Conservation (phyloP, 2,113 vertebrate genomes). For the Rhabdornis inornatus region DNA sequence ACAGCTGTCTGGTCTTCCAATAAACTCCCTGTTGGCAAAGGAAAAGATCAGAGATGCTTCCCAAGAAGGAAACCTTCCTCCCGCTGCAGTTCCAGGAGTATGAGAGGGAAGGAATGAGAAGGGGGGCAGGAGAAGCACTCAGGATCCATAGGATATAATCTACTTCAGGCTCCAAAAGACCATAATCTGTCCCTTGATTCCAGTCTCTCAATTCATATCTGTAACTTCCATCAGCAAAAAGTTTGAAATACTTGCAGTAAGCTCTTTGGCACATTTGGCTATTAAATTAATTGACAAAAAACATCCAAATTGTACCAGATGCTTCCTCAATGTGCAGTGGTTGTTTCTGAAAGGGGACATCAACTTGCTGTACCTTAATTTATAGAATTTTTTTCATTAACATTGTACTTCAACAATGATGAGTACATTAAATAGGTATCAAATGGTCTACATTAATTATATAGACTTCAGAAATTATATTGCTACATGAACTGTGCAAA, state of each 20-base stretch:
- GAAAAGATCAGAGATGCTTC: background rate
- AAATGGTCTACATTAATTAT: background rate
- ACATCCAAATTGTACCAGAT: background rate
- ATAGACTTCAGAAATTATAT: background rate
- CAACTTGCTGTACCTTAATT: background rate
- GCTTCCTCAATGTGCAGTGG: background rate
- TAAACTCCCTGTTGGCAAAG: background rate
- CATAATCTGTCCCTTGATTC: background rate
- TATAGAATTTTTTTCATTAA: background rate
- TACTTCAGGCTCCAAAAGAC: background rate
- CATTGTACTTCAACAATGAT: background rate
- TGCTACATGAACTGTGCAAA: background rate
- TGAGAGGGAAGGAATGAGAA: background rate
- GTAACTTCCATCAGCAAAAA: conserved; percentile 33
- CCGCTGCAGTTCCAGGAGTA: background rate
- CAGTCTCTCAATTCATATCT: background rate
- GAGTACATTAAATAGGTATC: background rate
- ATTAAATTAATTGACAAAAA: background rate
- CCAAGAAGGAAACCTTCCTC: background rate
- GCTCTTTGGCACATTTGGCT: background rate
- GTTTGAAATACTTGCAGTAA: background rate
- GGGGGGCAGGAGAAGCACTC: background rate
- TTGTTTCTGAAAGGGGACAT: background rate
- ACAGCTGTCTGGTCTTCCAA: background rate
- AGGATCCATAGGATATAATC: background rate